Evolutionary conservation across 2,797 vertebrate species (phyloP), one percentile per base, ranked within the genome.

Genomic region (Gadopsis marmoratus): DNA sequence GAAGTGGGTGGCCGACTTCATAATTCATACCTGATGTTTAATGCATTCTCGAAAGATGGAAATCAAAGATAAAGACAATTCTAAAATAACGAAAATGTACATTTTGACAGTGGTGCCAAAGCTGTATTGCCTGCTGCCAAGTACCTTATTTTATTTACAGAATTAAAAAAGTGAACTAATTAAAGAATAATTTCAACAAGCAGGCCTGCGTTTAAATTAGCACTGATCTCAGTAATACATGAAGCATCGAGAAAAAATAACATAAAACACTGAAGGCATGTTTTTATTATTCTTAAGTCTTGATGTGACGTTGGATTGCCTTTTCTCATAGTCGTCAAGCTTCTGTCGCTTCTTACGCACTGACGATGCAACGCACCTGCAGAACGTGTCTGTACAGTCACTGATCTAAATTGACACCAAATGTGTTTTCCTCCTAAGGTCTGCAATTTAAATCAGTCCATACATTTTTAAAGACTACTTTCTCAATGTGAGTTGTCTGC

Each of bases 1-100:
- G 82, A 65, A 26, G 26, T 26, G 26, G 26, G 26, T 26, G 26
- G 12, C 9, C 4, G 8, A 53, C 61, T 82, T 51, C 5, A 81
- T 82, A 69, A 71, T 81, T 84, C 7, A 83, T 79, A 62, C 21
- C 7, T 71, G 31, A 68, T 84, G 65, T 85, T 82, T 76, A 77
- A 75, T 83, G 54, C 23, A 73, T 63, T 10, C 45, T 60, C 6
- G 14, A 60, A 39, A 14, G 2, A 39, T 50, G 21, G 21, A 26
- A 71, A 81, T 29, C 13, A 60, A 71, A 77, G 13, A 35, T 12
- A 19, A 51, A n/a, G 16, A 33, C 0, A 1, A 0, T 58, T 45
- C 26, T 26, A 21, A 55, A 39, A 47, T n/a, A 61, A 43, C 12
- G 2, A 66, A 61, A 64, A 56, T 39, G 71, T 58, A 5, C 5